Percentiles rank a stretch among this genome's conserved stretches.
These are phyloP conservation scores for Myzus persicae DNA, from an alignment of 1,140 invertebrate genomes.

Conservation along the genomic window DNA sequence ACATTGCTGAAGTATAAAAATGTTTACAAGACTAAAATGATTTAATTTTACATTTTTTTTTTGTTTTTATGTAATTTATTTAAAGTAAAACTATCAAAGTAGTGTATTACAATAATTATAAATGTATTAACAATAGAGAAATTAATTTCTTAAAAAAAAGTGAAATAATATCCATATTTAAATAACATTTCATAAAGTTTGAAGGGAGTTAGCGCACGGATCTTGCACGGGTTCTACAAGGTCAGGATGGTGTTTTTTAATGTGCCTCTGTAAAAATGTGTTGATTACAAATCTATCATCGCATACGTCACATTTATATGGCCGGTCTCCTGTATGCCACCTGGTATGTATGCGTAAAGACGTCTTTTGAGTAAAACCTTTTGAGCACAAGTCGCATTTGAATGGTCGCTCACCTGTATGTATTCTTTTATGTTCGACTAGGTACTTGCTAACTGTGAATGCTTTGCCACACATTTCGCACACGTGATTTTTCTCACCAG, in stretches of 20 bases:
- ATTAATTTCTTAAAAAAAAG: slow-evolving; percentile 1
- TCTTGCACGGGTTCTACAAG: slow-evolving; percentile 22
- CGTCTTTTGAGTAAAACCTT: slow-evolving; percentile 83
- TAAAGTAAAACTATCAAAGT: slow-evolving; percentile 3
- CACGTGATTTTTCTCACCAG: slow-evolving; percentile 74
- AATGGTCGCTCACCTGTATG: slow-evolving; percentile 85
- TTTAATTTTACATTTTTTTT: slow-evolving; percentile 5
- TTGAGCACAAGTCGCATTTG: slow-evolving; percentile 80
- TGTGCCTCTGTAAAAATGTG: slow-evolving; percentile 85
- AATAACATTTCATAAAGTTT: slow-evolving; percentile 33
- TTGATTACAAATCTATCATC: slow-evolving; percentile 66
- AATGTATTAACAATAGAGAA: slow-evolving; percentile 39
- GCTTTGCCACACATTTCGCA: slow-evolving; percentile 84
- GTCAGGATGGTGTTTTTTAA: slow-evolving; percentile 53
- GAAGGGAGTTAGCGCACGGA: neutral
- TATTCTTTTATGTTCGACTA: slow-evolving; percentile 89
- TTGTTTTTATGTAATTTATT: neutral
- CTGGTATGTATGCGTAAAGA: slow-evolving; percentile 66
- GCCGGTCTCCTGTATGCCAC: slow-evolving; percentile 70
- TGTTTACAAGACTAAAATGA: neutral
- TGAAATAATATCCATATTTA: neutral
- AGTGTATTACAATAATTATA: slow-evolving; percentile 6
- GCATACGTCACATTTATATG: slow-evolving; percentile 68
- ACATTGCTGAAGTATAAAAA: neutral
- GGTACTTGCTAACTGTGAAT: slow-evolving; percentile 92